A percentile compares a stretch with the other conserved stretches of the same genome.
phyloP scores from a whole-genome alignment of 2,888 invertebrate genomes.

The Dusona sp. region DNA sequence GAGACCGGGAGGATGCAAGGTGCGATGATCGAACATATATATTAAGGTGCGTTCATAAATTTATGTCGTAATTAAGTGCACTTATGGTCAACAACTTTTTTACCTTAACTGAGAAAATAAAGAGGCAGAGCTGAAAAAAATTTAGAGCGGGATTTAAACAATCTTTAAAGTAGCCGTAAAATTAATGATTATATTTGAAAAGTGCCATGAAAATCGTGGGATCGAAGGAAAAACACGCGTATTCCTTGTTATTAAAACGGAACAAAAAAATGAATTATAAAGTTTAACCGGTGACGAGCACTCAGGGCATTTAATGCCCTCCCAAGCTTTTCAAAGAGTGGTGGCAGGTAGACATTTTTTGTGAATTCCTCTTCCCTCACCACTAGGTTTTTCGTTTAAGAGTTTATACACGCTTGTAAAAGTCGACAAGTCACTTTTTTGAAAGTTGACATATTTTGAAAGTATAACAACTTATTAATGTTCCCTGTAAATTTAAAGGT shows the following conservation, averaged over 20 bases:
- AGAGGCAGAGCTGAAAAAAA: neutral
- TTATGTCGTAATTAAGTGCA: conserved; percentile 11
- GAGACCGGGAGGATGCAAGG: conserved; percentile 50
- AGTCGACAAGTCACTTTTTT: too few relatives aligned
- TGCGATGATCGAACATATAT: conserved; percentile 36
- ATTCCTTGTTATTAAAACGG: neutral
- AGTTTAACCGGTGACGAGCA: too few relatives aligned
- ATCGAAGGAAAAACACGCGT: neutral
- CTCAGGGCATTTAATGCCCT: too few relatives aligned
- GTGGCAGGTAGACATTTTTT: too few relatives aligned
- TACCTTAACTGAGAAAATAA: neutral
- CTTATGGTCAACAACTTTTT: neutral
- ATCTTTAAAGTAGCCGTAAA: neutral
- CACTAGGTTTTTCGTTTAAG: too few relatives aligned
- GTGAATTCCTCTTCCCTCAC: too few relatives aligned
- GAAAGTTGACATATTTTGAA: too few relatives aligned
- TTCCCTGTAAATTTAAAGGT: too few relatives aligned
- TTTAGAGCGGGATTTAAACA: neutral
- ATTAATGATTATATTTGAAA: neutral
- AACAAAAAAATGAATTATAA: neutral
- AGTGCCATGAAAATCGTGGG: neutral
- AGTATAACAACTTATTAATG: too few relatives aligned
- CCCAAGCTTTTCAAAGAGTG: too few relatives aligned
- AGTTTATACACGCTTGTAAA: too few relatives aligned
- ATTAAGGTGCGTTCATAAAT: conserved; percentile 43